phyloP scores from a whole-genome alignment of 2,888 invertebrate species.

The Pseudolycoriella hygida region DNA sequence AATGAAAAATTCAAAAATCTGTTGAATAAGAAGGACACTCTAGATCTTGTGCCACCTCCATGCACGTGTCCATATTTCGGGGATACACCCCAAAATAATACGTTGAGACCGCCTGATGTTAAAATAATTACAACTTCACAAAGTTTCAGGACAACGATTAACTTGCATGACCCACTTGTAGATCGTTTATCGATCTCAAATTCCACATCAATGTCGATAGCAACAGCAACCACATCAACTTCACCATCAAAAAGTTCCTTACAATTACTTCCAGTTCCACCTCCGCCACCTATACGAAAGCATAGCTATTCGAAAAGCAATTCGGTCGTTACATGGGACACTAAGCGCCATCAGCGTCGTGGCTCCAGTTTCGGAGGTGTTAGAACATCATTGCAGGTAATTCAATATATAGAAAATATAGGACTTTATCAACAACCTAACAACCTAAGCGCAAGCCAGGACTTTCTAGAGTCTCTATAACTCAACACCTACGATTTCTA shows the following conservation, averaged over 20 bases:
- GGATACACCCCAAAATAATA: slow-evolving; percentile 38
- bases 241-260: slow-evolving; percentile 22
- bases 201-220: slow-evolving; percentile 36
- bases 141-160: slow-evolving; percentile 10
- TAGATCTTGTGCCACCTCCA: slow-evolving; percentile 40
- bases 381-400: slow-evolving; percentile 29
- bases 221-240: slow-evolving; percentile 32
- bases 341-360: slow-evolving; percentile 40
- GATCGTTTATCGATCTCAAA: not conserved
- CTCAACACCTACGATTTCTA: too few relatives aligned
- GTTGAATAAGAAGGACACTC: not conserved
- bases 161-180: slow-evolving; percentile 15
- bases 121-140: slow-evolving; percentile 25
- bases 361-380: slow-evolving; percentile 57
- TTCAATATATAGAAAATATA: too few relatives aligned
- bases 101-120: slow-evolving; percentile 31
- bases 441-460: too few relatives aligned
- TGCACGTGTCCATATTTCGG: slow-evolving; percentile 73
- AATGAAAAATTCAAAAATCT: not conserved
- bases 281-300: slow-evolving; percentile 24
- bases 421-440: too few relatives aligned
- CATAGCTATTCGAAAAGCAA: slow-evolving; percentile 26
- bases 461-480: too few relatives aligned
- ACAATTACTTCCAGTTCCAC: slow-evolving; percentile 27
- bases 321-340: slow-evolving; percentile 54